phyloP scores from a whole-genome alignment of 2,888 invertebrate genomes.

The Andrena minutula region DNA sequence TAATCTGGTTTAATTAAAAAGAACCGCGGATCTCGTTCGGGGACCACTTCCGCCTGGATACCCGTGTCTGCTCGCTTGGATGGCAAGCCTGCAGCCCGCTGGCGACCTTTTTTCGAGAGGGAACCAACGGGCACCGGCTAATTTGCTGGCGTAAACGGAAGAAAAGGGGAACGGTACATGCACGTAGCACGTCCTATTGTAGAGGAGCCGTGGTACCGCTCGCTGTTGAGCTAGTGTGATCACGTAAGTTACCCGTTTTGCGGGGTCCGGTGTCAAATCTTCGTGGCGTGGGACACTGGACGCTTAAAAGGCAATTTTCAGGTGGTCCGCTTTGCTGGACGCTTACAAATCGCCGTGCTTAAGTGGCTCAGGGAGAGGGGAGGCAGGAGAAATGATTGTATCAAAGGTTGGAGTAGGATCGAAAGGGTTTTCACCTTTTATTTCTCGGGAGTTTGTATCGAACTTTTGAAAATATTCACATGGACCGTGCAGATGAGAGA shows the following conservation, averaged over 20 bases:
- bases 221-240: slow-evolving; percentile 41
- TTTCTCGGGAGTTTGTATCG: too few relatives aligned
- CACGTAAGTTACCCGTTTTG: slow-evolving; percentile 73
- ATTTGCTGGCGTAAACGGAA: slow-evolving; percentile 42
- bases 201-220: slow-evolving; percentile 23
- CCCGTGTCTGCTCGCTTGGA: slow-evolving; percentile 17
- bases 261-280: slow-evolving; percentile 81
- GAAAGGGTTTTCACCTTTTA: too few relatives aligned
- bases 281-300: slow-evolving; percentile 81
- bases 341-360: slow-evolving; percentile 45
- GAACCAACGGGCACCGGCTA: slow-evolving; percentile 42
- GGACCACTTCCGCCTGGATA: slow-evolving; percentile 27
- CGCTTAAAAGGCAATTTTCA: slow-evolving; percentile 58
- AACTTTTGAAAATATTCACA: too few relatives aligned
- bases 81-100: slow-evolving; percentile 16
- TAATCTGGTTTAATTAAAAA: slow-evolving; percentile 40
- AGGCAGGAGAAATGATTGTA: neutral
- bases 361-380: neutral
- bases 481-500: too few relatives aligned
- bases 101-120: slow-evolving; percentile 40
- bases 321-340: slow-evolving; percentile 16
- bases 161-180: slow-evolving; percentile 23
- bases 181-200: slow-evolving; percentile 63
- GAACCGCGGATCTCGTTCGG: slow-evolving; percentile 28
- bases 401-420: too few relatives aligned